Evolutionary conservation across 2,888 invertebrate genomes (phyloP).

Genomic region (Lordiphosa andalusiaca): DNA sequence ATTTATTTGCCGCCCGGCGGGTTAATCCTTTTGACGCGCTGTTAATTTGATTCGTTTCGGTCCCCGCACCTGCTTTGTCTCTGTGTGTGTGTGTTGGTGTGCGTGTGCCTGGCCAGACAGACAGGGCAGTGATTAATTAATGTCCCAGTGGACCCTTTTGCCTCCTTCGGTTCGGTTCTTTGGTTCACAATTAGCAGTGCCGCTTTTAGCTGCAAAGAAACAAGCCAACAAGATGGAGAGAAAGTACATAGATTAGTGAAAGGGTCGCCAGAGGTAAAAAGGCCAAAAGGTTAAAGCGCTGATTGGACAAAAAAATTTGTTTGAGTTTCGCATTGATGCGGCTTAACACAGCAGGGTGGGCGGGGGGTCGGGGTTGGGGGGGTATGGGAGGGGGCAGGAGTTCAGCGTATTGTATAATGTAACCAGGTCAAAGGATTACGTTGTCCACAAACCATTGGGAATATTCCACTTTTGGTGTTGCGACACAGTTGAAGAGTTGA

Average conservation of each 20-base stretch:
- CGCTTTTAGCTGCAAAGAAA: constrained; percentile 71
- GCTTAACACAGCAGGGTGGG: background rate
- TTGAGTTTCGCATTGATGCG: constrained; percentile 1
- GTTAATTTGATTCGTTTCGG: constrained; percentile 45
- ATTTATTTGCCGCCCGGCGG: constrained; percentile 8
- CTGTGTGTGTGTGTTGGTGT: no score
- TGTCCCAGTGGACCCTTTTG: constrained; percentile 46
- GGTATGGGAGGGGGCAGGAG: no score
- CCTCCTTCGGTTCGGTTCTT: constrained; percentile 23
- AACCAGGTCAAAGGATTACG: no score
- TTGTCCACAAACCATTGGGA: constrained; percentile 8
- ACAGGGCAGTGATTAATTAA: constrained; percentile 72
- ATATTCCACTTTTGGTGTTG: background rate
- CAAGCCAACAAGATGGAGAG: constrained; percentile 29
- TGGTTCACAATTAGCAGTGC: constrained; percentile 75
- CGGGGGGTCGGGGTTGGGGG: no score
- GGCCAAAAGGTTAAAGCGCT: background rate
- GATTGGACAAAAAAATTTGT: constrained; percentile 7
- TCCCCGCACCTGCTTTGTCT: constrained; percentile 3
- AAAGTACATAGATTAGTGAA: constrained; percentile 28
- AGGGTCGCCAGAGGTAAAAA: constrained; percentile 8
- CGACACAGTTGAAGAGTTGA: no score
- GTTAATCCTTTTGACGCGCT: constrained; percentile 49
- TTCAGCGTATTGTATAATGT: no score
- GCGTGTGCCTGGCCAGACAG: constrained; percentile 25